Evolutionary conservation across 2,888 invertebrate species (phyloP).

Genomic region (Scaptomyza caliginosa): DNA sequence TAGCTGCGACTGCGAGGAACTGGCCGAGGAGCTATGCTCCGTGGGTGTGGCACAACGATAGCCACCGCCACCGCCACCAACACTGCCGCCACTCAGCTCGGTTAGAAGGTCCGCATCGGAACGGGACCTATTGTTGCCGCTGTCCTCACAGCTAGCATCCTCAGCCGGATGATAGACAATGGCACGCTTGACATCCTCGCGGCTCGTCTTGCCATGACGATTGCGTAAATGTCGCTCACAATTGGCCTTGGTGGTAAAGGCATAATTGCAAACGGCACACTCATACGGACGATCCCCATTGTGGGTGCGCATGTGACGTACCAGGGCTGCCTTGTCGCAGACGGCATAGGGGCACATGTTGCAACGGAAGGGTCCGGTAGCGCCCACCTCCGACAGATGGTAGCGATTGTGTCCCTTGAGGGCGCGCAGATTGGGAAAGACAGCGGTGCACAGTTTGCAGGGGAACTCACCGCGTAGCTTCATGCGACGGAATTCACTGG

Average conservation of each 20-base stretch:
- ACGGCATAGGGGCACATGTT: conserved; percentile 96
- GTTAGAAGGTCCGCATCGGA: conserved; percentile 54
- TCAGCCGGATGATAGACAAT: conserved; percentile 95
- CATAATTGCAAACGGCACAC: conserved; percentile 97
- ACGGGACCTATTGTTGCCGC: conserved; percentile 55
- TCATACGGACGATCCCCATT: conserved; percentile 98
- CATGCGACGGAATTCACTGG: conserved; percentile 94
- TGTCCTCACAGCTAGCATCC: conserved; percentile 91
- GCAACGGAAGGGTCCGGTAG: conserved; percentile 92
- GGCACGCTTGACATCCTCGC: conserved; percentile 94
- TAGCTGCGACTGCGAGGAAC: conserved; percentile 81
- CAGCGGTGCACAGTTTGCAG: conserved; percentile 93
- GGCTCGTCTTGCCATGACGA: conserved; percentile 92
- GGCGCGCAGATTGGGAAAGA: conserved; percentile 94
- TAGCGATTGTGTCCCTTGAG: conserved; percentile 95
- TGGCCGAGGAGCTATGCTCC: conserved; percentile 67
- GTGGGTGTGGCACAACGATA: conserved; percentile 58
- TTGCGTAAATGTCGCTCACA: conserved; percentile 97
- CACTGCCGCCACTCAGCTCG: conserved; percentile 41
- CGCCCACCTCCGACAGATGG: conserved; percentile 90
- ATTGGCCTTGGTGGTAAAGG: conserved; percentile 98
- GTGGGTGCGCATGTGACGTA: conserved; percentile 96
- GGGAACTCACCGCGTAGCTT: conserved; percentile 95
- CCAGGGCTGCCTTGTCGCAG: conserved; percentile 93
- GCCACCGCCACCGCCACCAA: conserved; percentile 6